phyloP scores from a whole-genome alignment of 2,888 invertebrate species.

The Myopa tessellatipennis region DNA sequence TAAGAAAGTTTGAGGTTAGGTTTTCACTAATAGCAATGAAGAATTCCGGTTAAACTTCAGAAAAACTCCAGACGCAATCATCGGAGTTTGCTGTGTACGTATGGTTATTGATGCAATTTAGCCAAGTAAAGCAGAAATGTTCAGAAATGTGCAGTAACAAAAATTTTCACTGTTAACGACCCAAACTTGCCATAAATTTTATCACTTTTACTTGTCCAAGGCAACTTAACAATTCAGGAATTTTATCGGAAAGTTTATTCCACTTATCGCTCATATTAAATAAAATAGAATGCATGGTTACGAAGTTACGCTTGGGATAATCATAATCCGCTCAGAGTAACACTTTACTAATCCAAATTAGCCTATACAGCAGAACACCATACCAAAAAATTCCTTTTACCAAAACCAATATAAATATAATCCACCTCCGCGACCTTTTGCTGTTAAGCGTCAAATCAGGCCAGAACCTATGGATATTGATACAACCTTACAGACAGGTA shows the following conservation, averaged over 20 bases:
- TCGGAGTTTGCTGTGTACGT: too few relatives aligned
- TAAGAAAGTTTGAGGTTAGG: too few relatives aligned
- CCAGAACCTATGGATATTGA: background rate
- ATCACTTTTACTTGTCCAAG: slow-evolving; percentile 37
- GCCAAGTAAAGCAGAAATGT: too few relatives aligned
- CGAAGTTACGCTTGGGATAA: slow-evolving; percentile 5
- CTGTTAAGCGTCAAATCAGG: background rate
- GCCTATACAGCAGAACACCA: background rate
- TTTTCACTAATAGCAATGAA: too few relatives aligned
- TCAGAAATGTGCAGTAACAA: too few relatives aligned
- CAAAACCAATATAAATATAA: background rate
- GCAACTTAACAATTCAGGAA: slow-evolving; percentile 12
- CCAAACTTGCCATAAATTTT: too few relatives aligned
- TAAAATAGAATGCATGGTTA: slow-evolving; percentile 25
- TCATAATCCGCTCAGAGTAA: background rate
- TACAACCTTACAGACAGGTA: background rate
- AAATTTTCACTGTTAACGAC: too few relatives aligned
- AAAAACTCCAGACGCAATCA: too few relatives aligned
- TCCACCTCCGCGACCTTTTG: background rate
- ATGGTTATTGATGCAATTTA: too few relatives aligned
- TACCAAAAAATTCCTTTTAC: background rate
- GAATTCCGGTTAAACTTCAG: too few relatives aligned
- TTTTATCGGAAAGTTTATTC: slow-evolving; percentile 32
- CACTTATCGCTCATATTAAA: slow-evolving; percentile 39
- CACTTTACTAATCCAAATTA: background rate